phyloP scores from a whole-genome alignment of 2,888 invertebrate genomes.

The Chymomyza caudatula region DNA sequence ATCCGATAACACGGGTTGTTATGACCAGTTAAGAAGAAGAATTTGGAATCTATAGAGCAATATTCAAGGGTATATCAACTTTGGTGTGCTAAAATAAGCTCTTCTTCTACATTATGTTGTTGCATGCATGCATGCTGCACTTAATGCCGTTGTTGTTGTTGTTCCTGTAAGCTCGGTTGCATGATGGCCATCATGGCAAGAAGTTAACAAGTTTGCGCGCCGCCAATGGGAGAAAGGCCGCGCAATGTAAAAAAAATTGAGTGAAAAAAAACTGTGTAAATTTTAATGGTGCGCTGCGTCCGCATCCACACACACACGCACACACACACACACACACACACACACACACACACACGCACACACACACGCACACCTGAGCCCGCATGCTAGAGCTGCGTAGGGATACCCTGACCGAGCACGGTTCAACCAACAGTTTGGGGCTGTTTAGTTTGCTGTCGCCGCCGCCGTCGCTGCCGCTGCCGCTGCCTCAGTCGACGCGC shows the following conservation, averaged over 20 bases:
- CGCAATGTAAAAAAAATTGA: slow-evolving; percentile 34
- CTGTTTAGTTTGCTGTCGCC: background rate
- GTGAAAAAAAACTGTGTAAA: slow-evolving; percentile 63
- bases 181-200: slow-evolving; percentile 69
- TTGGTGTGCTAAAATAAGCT: background rate
- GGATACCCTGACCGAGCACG: slow-evolving; percentile 28
- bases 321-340: slow-evolving; percentile 6
- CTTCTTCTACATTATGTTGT: slow-evolving; percentile 8
- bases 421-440: background rate
- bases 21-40: no score
- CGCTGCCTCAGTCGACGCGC: slow-evolving; percentile 9
- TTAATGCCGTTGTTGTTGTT: slow-evolving; percentile 14
- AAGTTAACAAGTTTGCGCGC: slow-evolving; percentile 71
- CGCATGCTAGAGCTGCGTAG: slow-evolving; percentile 42
- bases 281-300: slow-evolving; percentile 66
- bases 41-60: background rate
- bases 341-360: background rate
- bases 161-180: slow-evolving; percentile 47
- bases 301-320: slow-evolving; percentile 27
- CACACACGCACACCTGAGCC: background rate
- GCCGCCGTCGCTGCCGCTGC: slow-evolving; percentile 14
- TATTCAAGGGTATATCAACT: background rate
- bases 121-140: slow-evolving; percentile 49
- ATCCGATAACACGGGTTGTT: no score
- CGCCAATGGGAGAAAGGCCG: slow-evolving; percentile 68